A percentile compares a stretch with the other conserved stretches of the same genome.
Evolutionary conservation across 2,797 vertebrate species (phyloP).

Genomic region (Todus mexicanus): DNA sequence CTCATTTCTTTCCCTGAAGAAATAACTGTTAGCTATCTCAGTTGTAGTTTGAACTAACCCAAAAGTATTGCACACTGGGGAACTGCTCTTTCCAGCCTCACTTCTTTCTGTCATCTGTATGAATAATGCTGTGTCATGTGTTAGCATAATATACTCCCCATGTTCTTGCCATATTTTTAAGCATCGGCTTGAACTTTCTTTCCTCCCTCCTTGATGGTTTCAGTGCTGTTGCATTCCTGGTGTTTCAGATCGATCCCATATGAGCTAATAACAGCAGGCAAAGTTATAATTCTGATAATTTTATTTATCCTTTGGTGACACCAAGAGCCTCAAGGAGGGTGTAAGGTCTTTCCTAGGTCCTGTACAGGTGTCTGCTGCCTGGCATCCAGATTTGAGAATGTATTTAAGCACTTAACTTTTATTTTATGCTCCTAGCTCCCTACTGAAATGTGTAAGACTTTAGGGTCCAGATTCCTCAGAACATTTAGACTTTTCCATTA

Average conservation of each 20-base stretch:
- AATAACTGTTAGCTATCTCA: not conserved
- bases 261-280: not conserved
- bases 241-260: not conserved
- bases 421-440: not conserved
- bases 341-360: not conserved
- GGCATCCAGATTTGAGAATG: not conserved
- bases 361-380: not conserved
- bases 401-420: not conserved
- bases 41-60: not conserved
- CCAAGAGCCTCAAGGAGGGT: not conserved
- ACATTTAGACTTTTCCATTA: not conserved
- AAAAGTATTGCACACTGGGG: constrained; percentile 30
- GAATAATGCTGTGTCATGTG: not conserved
- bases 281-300: not conserved
- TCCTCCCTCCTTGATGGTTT: not conserved
- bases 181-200: not conserved
- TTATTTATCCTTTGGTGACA: not conserved
- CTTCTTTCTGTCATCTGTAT: constrained; percentile 22
- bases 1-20: not conserved
- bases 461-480: not conserved
- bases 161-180: not conserved
- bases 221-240: not conserved
- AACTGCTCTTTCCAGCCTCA: constrained; percentile 26
- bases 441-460: not conserved
- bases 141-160: not conserved